Conservation (phyloP, 2,113 vertebrate species). For the Dromiciops gliroides region DNA sequence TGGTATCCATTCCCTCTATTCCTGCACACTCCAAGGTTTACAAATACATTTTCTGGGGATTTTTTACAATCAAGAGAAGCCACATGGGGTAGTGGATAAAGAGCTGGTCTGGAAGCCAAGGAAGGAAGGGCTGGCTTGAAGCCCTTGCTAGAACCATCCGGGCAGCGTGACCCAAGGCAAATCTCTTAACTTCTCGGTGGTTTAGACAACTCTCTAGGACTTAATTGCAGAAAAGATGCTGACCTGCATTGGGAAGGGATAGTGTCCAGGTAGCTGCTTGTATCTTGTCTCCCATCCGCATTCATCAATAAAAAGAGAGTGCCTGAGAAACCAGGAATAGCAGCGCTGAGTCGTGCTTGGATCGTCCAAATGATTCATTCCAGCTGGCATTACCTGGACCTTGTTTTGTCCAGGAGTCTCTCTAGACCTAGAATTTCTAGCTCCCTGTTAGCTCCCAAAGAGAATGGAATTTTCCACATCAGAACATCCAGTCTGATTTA, state of each 20-base stretch:
- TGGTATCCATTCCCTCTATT: not conserved
- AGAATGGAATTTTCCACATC: not conserved
- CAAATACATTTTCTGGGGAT: not conserved
- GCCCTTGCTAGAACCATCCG: not conserved
- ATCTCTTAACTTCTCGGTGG: not conserved
- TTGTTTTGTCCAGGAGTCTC: not conserved
- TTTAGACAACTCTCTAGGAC: not conserved
- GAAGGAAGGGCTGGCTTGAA: not conserved
- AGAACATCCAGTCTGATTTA: not conserved
- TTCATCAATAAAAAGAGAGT: not conserved
- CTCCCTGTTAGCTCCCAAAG: not conserved
- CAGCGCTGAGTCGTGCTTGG: not conserved
- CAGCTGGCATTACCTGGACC: not conserved
- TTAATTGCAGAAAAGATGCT: not conserved
- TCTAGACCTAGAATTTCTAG: not conserved
- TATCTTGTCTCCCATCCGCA: not conserved
- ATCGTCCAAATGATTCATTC: not conserved
- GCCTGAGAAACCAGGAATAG: not conserved
- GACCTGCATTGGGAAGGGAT: not conserved
- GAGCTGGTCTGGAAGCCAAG: not conserved
- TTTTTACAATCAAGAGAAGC: not conserved
- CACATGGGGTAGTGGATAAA: not conserved
- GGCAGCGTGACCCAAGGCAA: not conserved
- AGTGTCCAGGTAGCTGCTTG: not conserved
- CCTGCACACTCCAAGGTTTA: not conserved